Percentiles rank a stretch among this genome's conserved stretches.
These are phyloP conservation scores for Margarornis squamiger DNA, from an alignment of 2,797 vertebrate species.

Conservation along the genomic window DNA sequence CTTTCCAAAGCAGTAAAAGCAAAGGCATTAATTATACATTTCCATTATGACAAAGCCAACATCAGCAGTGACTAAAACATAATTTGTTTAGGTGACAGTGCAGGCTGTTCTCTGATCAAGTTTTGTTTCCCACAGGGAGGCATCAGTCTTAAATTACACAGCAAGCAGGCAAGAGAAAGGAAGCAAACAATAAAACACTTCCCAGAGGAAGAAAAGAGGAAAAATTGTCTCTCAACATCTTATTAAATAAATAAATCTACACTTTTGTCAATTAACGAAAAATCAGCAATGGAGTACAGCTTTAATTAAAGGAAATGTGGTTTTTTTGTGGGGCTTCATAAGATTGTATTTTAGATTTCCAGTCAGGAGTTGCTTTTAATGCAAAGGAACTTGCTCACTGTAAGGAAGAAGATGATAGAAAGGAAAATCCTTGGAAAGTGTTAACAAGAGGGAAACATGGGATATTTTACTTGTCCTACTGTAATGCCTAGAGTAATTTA, in stretches of 20 bases:
- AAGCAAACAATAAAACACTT: slow-evolving; percentile 71
- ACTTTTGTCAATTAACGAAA: background rate
- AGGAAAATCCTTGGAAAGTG: background rate
- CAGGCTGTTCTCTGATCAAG: slow-evolving; percentile 76
- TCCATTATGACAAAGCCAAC: slow-evolving; percentile 75
- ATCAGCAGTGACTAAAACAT: slow-evolving; percentile 74
- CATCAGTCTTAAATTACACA: slow-evolving; percentile 78
- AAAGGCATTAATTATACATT: slow-evolving; percentile 78
- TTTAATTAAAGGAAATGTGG: slow-evolving; percentile 40
- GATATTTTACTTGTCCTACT: background rate
- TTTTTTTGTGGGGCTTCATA: background rate
- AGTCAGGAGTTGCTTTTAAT: background rate
- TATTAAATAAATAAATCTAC: slow-evolving; percentile 59
- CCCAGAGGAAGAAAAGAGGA: slow-evolving; percentile 45
- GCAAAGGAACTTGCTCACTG: background rate
- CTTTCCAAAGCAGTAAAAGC: slow-evolving; percentile 72
- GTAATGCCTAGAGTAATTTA: background rate
- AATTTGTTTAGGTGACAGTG: slow-evolving; percentile 78
- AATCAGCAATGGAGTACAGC: background rate
- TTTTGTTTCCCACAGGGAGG: slow-evolving; percentile 76
- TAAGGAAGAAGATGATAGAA: background rate
- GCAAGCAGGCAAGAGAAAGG: slow-evolving; percentile 72
- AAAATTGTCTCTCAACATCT: background rate
- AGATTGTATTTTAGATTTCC: background rate
- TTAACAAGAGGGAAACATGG: background rate